Evolutionary conservation across 2,888 invertebrate species (phyloP).

Genomic region (Beris morrisii): DNA sequence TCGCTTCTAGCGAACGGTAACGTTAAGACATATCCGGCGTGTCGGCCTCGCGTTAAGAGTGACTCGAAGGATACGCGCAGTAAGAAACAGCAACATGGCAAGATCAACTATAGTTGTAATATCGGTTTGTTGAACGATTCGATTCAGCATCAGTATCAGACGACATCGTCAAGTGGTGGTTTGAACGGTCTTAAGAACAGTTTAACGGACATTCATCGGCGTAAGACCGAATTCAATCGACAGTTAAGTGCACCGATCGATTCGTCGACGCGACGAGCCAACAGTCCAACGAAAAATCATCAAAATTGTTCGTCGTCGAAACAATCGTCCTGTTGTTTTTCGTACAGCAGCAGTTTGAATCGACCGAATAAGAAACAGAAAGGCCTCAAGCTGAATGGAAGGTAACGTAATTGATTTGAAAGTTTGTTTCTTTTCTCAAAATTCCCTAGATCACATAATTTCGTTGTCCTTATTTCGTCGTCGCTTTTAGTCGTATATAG

Average conservation of each 20-base stretch:
- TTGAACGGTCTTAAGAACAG: slow-evolving; percentile 49
- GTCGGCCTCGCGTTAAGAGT: slow-evolving; percentile 52
- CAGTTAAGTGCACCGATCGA: slow-evolving; percentile 56
- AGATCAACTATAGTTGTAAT: slow-evolving; percentile 54
- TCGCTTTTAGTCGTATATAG: background rate
- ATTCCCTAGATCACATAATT: background rate
- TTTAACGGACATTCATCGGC: slow-evolving; percentile 52
- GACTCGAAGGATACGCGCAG: slow-evolving; percentile 48
- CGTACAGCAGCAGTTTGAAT: slow-evolving; percentile 55
- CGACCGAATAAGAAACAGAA: slow-evolving; percentile 53
- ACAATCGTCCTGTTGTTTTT: slow-evolving; percentile 48
- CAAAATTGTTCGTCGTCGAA: slow-evolving; percentile 49
- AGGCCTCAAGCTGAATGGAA: slow-evolving; percentile 54
- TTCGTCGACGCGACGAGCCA: slow-evolving; percentile 44
- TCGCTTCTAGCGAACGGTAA: slow-evolving; percentile 51
- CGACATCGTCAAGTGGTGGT: slow-evolving; percentile 51
- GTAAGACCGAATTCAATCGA: slow-evolving; percentile 56
- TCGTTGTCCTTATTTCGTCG: background rate
- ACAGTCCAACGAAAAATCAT: slow-evolving; percentile 43
- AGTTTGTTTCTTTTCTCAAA: background rate
- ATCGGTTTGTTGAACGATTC: slow-evolving; percentile 48
- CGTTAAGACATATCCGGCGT: slow-evolving; percentile 52
- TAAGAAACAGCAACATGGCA: slow-evolving; percentile 45
- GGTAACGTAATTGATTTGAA: slow-evolving; percentile 46
- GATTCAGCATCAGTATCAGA: slow-evolving; percentile 48